Conservation (phyloP, 2,797 vertebrate genomes). For the Numenius phaeopus region DNA sequence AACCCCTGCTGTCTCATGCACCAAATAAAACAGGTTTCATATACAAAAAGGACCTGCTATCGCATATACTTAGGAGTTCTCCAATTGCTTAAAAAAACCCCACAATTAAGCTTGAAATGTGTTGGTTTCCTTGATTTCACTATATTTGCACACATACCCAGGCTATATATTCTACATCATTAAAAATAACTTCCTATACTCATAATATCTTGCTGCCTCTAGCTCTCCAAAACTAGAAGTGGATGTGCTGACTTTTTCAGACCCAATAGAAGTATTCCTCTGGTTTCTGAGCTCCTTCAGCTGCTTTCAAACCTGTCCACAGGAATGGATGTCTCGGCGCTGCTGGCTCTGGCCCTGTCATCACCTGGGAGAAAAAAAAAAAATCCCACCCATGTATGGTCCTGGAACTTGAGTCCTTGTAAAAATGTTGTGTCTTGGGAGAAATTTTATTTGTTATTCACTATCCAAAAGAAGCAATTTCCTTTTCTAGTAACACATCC, state of each 20-base stretch:
- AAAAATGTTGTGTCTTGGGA: neutral
- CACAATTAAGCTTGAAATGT: neutral
- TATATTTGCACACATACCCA: neutral
- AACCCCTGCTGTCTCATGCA: neutral
- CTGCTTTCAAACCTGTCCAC: neutral
- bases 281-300: neutral
- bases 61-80: neutral
- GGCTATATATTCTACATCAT: neutral
- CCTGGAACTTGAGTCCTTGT: neutral
- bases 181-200: neutral
- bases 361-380: neutral
- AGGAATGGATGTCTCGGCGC: neutral
- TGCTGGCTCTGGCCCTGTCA: neutral
- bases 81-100: neutral
- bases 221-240: neutral
- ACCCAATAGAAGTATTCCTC: neutral
- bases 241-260: neutral
- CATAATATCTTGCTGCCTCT: neutral
- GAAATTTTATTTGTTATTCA: neutral
- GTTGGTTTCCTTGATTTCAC: neutral
- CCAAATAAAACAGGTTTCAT: neutral
- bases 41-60: neutral
- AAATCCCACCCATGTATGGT: accelerated
- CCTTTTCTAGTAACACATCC: neutral
- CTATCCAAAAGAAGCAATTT: neutral